phyloP scores from a whole-genome alignment of 2,888 invertebrate genomes.

The Trissonchulus sp. region DNA sequence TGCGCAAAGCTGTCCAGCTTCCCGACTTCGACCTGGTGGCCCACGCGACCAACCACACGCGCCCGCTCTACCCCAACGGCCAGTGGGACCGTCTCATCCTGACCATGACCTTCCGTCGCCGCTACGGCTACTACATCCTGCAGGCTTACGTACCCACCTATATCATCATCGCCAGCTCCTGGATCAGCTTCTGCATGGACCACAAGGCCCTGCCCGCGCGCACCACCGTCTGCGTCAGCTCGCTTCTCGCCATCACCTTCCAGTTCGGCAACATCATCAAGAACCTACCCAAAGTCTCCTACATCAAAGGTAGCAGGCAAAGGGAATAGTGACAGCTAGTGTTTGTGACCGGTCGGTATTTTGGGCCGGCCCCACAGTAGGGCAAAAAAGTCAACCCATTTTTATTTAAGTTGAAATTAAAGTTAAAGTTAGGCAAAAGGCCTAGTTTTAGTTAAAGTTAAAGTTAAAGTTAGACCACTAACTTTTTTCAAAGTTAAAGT shows the following conservation, averaged over 20 bases:
- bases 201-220: conserved; percentile 49
- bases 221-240: conserved; percentile 50
- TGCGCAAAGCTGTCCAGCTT: conserved; percentile 47
- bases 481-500: too few species aligned
- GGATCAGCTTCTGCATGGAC: conserved; percentile 52
- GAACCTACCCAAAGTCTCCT: conserved; percentile 13
- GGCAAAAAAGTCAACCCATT: too few species aligned
- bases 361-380: too few species aligned
- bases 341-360: too few species aligned
- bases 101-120: conserved; percentile 49
- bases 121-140: conserved; percentile 49
- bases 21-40: conserved; percentile 51
- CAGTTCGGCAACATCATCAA: conserved; percentile 21
- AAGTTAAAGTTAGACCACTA: too few species aligned
- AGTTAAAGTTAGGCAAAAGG: too few species aligned
- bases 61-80: conserved; percentile 46
- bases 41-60: conserved; percentile 42
- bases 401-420: too few species aligned
- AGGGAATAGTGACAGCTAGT: too few species aligned
- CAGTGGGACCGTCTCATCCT: conserved; percentile 39
- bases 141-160: conserved; percentile 49
- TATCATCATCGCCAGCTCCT: conserved; percentile 39
- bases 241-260: conserved; percentile 49
- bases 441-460: too few species aligned
- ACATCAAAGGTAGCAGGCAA: conserved; percentile 20